Conservation (phyloP, 1,140 invertebrate genomes). For the Drosophila tani region DNA sequence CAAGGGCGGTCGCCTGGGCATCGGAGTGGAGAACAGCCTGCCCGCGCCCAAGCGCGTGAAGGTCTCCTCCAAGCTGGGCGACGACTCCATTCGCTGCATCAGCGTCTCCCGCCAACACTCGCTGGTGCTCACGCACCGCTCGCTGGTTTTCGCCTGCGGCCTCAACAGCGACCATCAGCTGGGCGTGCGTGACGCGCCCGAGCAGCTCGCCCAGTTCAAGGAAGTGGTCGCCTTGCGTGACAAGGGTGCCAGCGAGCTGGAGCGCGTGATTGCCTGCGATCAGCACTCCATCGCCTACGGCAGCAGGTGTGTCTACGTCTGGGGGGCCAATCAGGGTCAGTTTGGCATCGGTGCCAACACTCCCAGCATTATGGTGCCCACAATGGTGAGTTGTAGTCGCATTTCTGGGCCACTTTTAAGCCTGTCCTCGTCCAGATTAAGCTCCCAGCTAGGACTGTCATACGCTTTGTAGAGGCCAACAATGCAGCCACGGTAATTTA, state of each 20-base stretch:
- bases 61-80: constrained; percentile 85
- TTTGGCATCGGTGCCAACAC: constrained; percentile 85
- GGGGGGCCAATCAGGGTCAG: constrained; percentile 91
- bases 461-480: constrained; percentile 77
- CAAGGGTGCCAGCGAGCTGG: constrained; percentile 50
- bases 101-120: constrained; percentile 88
- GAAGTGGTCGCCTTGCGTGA: constrained; percentile 83
- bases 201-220: constrained; percentile 86
- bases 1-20: constrained; percentile 89
- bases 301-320: constrained; percentile 86
- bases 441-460: constrained; percentile 55
- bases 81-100: constrained; percentile 72
- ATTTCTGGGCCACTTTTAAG: not conserved
- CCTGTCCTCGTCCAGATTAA: constrained; percentile 46
- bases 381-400: constrained; percentile 65
- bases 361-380: constrained; percentile 67
- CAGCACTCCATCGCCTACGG: constrained; percentile 89
- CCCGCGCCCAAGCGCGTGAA: constrained; percentile 86
- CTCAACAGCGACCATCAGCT: constrained; percentile 88
- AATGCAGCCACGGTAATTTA: constrained; percentile 79
- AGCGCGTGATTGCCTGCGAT: constrained; percentile 85
- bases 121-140: constrained; percentile 86
- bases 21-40: constrained; percentile 86
- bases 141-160: constrained; percentile 88
- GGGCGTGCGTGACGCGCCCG: constrained; percentile 86